Evolutionary conservation across 2,888 invertebrate species (phyloP).

Genomic region (Eudasyphora cyanicolor): DNA sequence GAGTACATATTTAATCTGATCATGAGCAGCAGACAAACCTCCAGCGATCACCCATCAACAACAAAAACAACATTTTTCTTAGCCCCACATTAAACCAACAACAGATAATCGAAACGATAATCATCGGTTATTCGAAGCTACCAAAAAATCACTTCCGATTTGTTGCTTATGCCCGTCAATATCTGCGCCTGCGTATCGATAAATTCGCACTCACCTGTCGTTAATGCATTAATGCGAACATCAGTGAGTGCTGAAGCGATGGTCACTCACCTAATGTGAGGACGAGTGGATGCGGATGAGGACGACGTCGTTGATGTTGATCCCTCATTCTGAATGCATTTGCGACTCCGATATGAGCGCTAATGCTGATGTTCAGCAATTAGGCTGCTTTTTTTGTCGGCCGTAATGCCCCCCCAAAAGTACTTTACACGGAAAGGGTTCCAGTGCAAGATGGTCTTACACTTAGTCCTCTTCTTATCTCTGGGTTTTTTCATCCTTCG

Average conservation of each 20-base stretch:
- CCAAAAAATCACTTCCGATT: constrained; percentile 63
- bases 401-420: constrained; percentile 27
- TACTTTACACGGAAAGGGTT: constrained; percentile 42
- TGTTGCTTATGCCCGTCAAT: constrained; percentile 1
- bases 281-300: too few relatives aligned
- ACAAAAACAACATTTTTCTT: background rate
- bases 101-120: constrained; percentile 46
- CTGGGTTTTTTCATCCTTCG: background rate
- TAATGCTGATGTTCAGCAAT: constrained; percentile 48
- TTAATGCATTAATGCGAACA: background rate
- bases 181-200: background rate
- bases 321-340: constrained; percentile 12
- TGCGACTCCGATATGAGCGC: background rate
- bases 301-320: background rate
- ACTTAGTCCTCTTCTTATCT: background rate
- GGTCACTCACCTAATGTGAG: constrained; percentile 25
- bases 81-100: constrained; percentile 11
- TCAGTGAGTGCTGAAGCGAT: background rate
- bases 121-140: constrained; percentile 11
- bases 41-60: background rate
- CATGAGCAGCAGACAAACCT: background rate
- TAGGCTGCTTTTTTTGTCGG: constrained; percentile 25
- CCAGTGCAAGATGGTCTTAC: constrained; percentile 12
- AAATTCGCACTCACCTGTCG: constrained; percentile 47
- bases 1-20: background rate